These are phyloP conservation scores for Heliconius cydno DNA, from an alignment of 2,888 invertebrate species.

Conservation along the genomic window DNA sequence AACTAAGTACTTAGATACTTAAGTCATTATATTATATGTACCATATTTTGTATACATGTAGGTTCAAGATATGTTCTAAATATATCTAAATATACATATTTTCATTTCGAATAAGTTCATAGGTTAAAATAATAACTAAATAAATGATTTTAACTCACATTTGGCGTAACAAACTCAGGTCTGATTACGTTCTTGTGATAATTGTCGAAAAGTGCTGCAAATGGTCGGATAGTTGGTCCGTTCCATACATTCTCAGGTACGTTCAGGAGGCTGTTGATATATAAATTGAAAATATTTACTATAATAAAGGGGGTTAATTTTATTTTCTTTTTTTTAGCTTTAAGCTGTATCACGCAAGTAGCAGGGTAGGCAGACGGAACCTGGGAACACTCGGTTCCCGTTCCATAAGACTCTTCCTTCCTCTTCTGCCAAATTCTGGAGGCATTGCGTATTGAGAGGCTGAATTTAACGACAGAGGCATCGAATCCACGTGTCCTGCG, in stretches of 20 bases:
- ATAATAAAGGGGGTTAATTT: neutral
- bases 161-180: constrained; percentile 86
- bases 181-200: constrained; percentile 87
- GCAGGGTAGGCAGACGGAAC: too few species aligned
- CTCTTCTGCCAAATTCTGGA: too few species aligned
- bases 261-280: constrained; percentile 84
- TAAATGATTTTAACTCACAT: constrained; percentile 60
- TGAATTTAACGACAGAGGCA: too few species aligned
- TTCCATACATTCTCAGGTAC: constrained; percentile 86
- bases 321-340: neutral
- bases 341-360: too few species aligned
- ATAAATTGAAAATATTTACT: neutral
- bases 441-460: too few species aligned
- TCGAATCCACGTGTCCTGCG: too few species aligned
- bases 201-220: constrained; percentile 89
- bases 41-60: neutral
- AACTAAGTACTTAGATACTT: neutral
- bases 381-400: too few species aligned
- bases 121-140: neutral
- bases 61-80: neutral
- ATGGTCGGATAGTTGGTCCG: constrained; percentile 87
- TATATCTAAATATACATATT: neutral
- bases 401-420: too few species aligned
- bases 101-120: neutral
- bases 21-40: neutral